A percentile compares a stretch with the other conserved stretches of the same genome.
phyloP scores from a whole-genome alignment of 2,888 invertebrate species.

The Laspeyria flexula region DNA sequence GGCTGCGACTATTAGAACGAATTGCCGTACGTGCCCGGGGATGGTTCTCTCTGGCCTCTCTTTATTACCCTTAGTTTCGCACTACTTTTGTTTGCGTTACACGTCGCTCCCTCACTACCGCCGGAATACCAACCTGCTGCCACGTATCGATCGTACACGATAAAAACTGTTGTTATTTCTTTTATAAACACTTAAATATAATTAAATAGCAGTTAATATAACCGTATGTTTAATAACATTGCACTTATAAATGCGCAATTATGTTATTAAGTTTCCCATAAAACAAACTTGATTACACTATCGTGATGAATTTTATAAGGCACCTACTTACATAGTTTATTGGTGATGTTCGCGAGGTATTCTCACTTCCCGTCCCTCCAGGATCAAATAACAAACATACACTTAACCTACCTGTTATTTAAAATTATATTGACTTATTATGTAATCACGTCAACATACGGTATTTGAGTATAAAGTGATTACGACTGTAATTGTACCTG shows the following conservation, averaged over 20 bases:
- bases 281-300: conserved; percentile 49
- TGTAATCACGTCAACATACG: too few species aligned
- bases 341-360: conserved; percentile 26
- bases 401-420: too few species aligned
- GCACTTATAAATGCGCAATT: conserved; percentile 56
- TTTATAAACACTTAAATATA: conserved; percentile 45
- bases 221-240: conserved; percentile 53
- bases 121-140: conserved; percentile 60
- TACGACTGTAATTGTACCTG: conserved; percentile 27
- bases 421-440: too few species aligned
- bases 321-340: too few species aligned
- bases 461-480: conserved; percentile 22
- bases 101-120: conserved; percentile 61
- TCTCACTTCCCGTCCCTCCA: neutral
- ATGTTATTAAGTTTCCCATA: conserved; percentile 53
- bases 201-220: conserved; percentile 54
- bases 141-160: conserved; percentile 44
- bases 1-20: conserved; percentile 78
- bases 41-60: conserved; percentile 61
- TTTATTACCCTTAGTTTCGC: conserved; percentile 74
- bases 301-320: conserved; percentile 45
- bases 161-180: conserved; percentile 42
- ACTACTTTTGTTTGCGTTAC: conserved; percentile 74
- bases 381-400: conserved; percentile 7
- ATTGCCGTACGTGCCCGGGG: conserved; percentile 76